These are phyloP conservation scores for Zenarchopterus dispar DNA, from an alignment of 2,797 vertebrate species.

Conservation along the genomic window DNA sequence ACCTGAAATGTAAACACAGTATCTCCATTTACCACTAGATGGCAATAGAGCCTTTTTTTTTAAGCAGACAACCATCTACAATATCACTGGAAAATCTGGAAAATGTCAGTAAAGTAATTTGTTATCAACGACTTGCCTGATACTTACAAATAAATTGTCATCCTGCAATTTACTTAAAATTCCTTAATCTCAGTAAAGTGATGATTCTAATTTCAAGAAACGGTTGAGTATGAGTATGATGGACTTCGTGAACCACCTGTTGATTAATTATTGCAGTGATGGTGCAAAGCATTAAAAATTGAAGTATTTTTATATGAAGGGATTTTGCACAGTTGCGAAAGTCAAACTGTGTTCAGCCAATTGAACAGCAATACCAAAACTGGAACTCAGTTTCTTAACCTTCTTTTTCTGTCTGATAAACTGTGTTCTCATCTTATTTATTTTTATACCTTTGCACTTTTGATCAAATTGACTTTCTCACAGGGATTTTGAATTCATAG, in stretches of 20 bases:
- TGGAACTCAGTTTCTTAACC: conserved; percentile 6
- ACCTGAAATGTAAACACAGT: conserved; percentile 4
- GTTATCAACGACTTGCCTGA: too few species aligned
- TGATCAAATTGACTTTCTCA: background rate
- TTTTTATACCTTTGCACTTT: background rate
- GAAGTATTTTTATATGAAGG: conserved; percentile 19
- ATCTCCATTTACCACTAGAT: conserved; percentile 54
- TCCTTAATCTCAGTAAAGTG: too few species aligned
- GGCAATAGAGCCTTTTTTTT: conserved; percentile 21
- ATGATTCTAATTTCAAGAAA: too few species aligned
- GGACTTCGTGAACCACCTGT: too few species aligned
- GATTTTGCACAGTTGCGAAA: conserved; percentile 14
- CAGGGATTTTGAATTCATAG: background rate
- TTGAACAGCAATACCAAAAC: conserved; percentile 5
- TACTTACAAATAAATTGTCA: too few species aligned
- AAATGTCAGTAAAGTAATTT: too few species aligned
- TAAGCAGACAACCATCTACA: background rate
- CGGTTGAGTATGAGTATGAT: too few species aligned
- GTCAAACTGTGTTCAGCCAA: conserved; percentile 8
- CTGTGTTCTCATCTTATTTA: background rate
- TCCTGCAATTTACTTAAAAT: too few species aligned
- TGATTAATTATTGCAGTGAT: too few species aligned
- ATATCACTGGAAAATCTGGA: background rate
- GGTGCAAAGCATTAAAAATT: conserved; percentile 2
- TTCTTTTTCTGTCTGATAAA: conserved; percentile 2